Evolutionary conservation across 2,888 invertebrate genomes (phyloP), one percentile per base, ranked within the genome.

Genomic region (Agrotis exclamationis): DNA sequence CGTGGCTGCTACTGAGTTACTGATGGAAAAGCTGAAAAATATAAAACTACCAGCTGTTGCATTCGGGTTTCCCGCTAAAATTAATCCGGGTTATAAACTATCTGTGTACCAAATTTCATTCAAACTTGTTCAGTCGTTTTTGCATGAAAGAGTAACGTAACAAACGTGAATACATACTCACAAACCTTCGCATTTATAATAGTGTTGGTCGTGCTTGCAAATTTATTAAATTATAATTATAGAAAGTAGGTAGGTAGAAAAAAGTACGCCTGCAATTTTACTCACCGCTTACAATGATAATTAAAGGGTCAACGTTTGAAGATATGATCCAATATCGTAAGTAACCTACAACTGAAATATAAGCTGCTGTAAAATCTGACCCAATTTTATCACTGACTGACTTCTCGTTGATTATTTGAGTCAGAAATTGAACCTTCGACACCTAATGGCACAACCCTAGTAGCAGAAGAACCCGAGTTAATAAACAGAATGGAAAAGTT

Each of bases 401-500:
- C 44, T 77, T 63, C 45, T 57, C 58, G 57, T 57, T 60, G 51
- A 68, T 57, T 71, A 68, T 60, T 18, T 50, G 45, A 28, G 45
- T 60, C 60, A 13, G 11, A 64, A 80, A 64, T 64, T 11, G 48
- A 80, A 77, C 48, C 47, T 56, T 22, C 45, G 14, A 59, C 72
- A 59, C 57, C 56, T 63, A 79, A 66, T 80, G 56, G 65, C 56
- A 60, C 48, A 45, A 39, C 50, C 57, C 22, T 67, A 74, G 66
- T 54, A 82, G 63, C 63, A 60, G 60, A 62, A 76, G 50, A 54
- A 44, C 54, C 51, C 28, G 47, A 72, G 66, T 73, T 70, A 66
- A 72, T 74, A 84, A 75, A 72, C 64, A 69, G 68, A 79, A 62
- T 63, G 64, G 68, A 70, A 83, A 82, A 73, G 75, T 84, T 83